Evolutionary conservation across 2,888 invertebrate species (phyloP).

Genomic region (Andrena bicolor): DNA sequence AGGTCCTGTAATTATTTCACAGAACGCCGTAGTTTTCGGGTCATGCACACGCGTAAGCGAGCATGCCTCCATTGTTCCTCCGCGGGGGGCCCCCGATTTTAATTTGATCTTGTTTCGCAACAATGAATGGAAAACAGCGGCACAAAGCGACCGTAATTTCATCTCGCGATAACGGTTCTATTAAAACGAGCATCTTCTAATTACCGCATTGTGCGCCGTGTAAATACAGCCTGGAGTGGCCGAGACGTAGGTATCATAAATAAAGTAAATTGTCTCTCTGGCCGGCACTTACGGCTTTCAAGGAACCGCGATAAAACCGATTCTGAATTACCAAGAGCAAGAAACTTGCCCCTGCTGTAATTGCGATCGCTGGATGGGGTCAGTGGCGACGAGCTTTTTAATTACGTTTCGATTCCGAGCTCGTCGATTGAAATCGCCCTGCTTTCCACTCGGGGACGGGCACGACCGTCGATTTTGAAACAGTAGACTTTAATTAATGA

Average conservation of each 20-base stretch:
- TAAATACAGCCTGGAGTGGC: conserved; percentile 40
- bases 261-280: conserved; percentile 40
- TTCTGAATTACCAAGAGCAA: conserved; percentile 2
- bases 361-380: not conserved
- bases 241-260: conserved; percentile 33
- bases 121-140: conserved; percentile 55
- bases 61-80: conserved; percentile 41
- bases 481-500: too few species aligned
- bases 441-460: not conserved
- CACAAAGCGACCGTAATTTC: conserved; percentile 60
- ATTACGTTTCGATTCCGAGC: not conserved
- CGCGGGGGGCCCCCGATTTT: conserved; percentile 35
- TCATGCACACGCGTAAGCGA: conserved; percentile 24
- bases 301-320: conserved; percentile 2
- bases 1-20: conserved; percentile 50
- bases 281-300: conserved; percentile 1
- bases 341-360: conserved; percentile 8
- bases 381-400: conserved; percentile 1
- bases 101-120: conserved; percentile 66
- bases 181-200: conserved; percentile 59
- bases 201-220: conserved; percentile 61
- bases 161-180: conserved; percentile 62
- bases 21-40: conserved; percentile 38
- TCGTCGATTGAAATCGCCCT: not conserved
- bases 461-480: too few species aligned